A percentile compares a stretch with the other conserved stretches of the same genome.
phyloP scores from a whole-genome alignment of 2,113 vertebrate genomes.

The Hippocampus abdominalis region DNA sequence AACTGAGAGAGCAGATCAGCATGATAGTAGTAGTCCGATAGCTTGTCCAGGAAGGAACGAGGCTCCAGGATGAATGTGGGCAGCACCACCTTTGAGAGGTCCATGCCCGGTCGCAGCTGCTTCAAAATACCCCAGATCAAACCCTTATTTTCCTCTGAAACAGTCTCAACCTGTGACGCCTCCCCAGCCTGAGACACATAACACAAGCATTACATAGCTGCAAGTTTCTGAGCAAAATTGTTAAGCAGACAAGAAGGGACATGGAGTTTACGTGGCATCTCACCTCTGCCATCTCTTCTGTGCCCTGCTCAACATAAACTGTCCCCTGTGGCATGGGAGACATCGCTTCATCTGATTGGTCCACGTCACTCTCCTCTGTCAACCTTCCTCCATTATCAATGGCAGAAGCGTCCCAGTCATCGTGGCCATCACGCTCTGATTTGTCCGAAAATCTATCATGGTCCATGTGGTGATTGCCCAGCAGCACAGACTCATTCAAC shows the following conservation, averaged over 20 bases:
- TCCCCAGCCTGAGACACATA: constrained; percentile 74
- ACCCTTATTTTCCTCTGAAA: constrained; percentile 88
- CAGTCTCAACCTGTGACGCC: constrained; percentile 84
- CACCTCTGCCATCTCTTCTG: constrained; percentile 92
- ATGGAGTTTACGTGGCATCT: constrained; percentile 5
- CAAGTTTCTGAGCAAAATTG: background rate
- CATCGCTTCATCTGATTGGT: constrained; percentile 79
- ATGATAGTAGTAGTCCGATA: constrained; percentile 92
- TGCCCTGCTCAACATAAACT: constrained; percentile 82
- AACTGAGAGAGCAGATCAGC: constrained; percentile 92
- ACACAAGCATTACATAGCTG: background rate
- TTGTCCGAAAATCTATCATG: constrained; percentile 88
- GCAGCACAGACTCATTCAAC: constrained; percentile 77
- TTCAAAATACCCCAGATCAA: constrained; percentile 88
- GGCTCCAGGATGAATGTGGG: constrained; percentile 94
- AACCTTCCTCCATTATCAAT: constrained; percentile 78
- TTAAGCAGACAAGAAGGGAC: background rate
- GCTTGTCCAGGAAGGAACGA: constrained; percentile 90
- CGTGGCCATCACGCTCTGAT: constrained; percentile 82
- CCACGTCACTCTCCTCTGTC: constrained; percentile 83
- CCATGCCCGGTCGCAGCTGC: constrained; percentile 91
- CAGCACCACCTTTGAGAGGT: constrained; percentile 88
- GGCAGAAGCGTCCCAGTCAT: constrained; percentile 79
- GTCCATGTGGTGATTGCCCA: constrained; percentile 82
- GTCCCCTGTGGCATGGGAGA: constrained; percentile 74